Base-by-base conservation (phyloP, 2,113 vertebrate genomes). In the Blennius ocellaris region DNA sequence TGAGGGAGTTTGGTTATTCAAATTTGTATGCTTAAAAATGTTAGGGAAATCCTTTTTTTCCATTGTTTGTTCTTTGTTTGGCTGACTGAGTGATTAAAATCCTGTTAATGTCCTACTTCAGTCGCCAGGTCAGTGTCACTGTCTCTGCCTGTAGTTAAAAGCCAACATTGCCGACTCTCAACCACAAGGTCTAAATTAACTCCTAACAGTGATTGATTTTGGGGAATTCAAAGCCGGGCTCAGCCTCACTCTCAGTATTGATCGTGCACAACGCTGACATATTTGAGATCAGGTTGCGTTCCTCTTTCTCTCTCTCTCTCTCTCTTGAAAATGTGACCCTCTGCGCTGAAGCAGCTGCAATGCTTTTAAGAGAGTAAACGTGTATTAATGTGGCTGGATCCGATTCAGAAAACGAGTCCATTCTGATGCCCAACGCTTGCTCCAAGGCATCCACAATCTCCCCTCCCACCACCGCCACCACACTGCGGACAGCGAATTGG, bases 121-220 rank as follows among this genome's bases (percentile, higher is more conserved):
- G 54, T 50, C 53, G 58, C 5, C 10, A 65, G 54, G 50, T 62
- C 51, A 70, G 73, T 64, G 79, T 67, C 74, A 16, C 71, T n/a
- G 49, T 78, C 76, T 68, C 44, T 74, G 60, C 53, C 71, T 53
- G 8, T 86, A 85, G 83, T 90, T 89, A 88, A 90, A 90, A 84
- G 83, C 83, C 30, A 48, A 30, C 64, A 62, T 65, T 51, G 59
- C 78, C 36, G 47, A 77, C 81, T 82, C 66, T 80, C 51, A 70
- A 78, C 86, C 81, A 69, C 83, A 85, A 73, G 66, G 53, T 78
- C 85, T 86, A 67, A 85, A 90, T 86, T 70, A 82, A 73, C 80
- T 85, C 82, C 78, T 87, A 83, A 85, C 43, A 78, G 67, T 71
- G 84, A 93, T 92, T 90, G 88, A 92, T 91, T 88, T 86, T 3